These are phyloP conservation scores for Tinea semifulvella DNA, from an alignment of 2,888 invertebrate genomes.

Conservation along the genomic window DNA sequence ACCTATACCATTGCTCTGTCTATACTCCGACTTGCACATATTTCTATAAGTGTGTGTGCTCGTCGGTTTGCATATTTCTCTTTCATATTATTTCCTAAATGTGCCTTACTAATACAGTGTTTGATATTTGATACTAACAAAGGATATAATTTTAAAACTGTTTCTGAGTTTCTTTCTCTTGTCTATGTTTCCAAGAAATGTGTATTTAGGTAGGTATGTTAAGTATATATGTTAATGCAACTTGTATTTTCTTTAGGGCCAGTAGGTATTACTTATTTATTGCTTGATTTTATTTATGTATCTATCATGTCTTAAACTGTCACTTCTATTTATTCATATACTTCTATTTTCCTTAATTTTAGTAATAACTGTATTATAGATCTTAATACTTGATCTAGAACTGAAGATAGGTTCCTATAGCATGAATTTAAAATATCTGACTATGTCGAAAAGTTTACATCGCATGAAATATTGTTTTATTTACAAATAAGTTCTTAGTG, in stretches of 20 bases:
- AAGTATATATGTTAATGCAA: background rate
- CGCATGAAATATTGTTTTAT: background rate
- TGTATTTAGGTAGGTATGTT: background rate
- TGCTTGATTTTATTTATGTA: background rate
- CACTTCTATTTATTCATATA: background rate
- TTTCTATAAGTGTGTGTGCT: constrained; percentile 9
- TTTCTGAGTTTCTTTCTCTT: no score
- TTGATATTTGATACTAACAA: constrained; percentile 29
- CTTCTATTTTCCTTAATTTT: background rate
- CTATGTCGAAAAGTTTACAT: background rate
- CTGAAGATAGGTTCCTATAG: constrained; percentile 61
- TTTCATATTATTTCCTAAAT: constrained; percentile 58
- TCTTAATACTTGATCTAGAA: constrained; percentile 42
- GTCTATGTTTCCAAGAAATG: background rate
- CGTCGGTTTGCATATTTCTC: constrained; percentile 27
- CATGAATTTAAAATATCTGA: constrained; percentile 37
- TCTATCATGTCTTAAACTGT: background rate
- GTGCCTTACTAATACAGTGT: constrained; percentile 67
- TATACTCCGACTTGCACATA: constrained; percentile 3
- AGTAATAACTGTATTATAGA: constrained; percentile 19
- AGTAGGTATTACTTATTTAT: constrained; percentile 7
- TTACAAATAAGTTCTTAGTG: background rate
- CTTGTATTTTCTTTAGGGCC: constrained; percentile 1
- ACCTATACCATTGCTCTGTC: background rate
- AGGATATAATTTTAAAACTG: no score